Conservation (phyloP, 2,888 invertebrate genomes). For the Lasioglossum oenotherae region DNA sequence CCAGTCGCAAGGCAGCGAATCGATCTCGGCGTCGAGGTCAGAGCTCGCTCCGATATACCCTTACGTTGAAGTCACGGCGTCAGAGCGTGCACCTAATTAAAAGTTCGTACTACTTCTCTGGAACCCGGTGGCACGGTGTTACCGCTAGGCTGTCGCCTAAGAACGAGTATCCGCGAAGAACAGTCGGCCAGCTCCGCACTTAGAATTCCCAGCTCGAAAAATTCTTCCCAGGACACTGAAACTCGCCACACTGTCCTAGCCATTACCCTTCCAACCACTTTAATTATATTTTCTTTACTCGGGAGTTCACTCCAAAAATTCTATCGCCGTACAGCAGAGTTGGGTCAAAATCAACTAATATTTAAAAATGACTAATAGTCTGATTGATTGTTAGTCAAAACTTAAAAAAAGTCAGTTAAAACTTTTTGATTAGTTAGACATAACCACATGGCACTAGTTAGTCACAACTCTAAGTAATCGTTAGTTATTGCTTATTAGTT, state of each 20-base stretch:
- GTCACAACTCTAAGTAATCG: no score
- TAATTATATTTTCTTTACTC: background rate
- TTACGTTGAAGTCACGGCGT: slow-evolving; percentile 49
- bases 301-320: background rate
- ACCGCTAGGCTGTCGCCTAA: slow-evolving; percentile 42
- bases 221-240: slow-evolving; percentile 35
- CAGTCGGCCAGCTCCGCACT: slow-evolving; percentile 22
- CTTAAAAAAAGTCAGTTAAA: no score
- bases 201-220: slow-evolving; percentile 43
- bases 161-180: slow-evolving; percentile 52
- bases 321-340: background rate
- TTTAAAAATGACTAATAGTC: no score
- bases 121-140: slow-evolving; percentile 43
- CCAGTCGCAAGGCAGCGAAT: slow-evolving; percentile 30
- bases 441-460: no score
- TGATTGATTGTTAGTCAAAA: no score
- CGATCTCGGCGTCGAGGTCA: slow-evolving; percentile 49
- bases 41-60: slow-evolving; percentile 49
- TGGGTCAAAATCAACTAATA: no score
- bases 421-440: no score
- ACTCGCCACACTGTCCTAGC: slow-evolving; percentile 10
- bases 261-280: background rate
- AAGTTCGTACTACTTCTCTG: slow-evolving; percentile 58
- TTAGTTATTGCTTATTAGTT: no score
- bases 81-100: slow-evolving; percentile 65